These are phyloP conservation scores for Cheilosia urbana DNA, from an alignment of 2,888 invertebrate species.

Conservation along the genomic window DNA sequence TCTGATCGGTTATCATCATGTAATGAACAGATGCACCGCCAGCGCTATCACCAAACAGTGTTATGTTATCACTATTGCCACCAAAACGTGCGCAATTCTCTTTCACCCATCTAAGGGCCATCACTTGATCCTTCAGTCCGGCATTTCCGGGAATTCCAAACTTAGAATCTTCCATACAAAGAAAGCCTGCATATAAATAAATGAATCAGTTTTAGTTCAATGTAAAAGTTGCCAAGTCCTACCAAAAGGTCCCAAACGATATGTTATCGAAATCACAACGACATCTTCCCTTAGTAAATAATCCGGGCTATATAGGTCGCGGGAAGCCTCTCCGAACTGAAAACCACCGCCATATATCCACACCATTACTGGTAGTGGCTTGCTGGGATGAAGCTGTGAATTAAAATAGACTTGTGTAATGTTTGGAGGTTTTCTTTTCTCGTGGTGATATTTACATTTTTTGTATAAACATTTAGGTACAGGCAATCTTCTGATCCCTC, in stretches of 20 bases:
- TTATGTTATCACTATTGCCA: constrained; percentile 85
- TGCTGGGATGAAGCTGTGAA: constrained; percentile 80
- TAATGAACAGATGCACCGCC: constrained; percentile 84
- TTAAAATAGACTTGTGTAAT: constrained; percentile 5
- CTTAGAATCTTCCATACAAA: constrained; percentile 84
- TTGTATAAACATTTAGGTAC: constrained; percentile 84
- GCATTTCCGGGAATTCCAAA: constrained; percentile 85
- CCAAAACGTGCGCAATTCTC: constrained; percentile 85
- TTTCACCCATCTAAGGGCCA: constrained; percentile 85
- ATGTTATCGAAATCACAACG: constrained; percentile 84
- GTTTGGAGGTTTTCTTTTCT: neutral
- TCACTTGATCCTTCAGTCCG: constrained; percentile 85
- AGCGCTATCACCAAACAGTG: constrained; percentile 85
- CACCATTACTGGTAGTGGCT: constrained; percentile 84
- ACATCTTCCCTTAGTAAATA: constrained; percentile 84
- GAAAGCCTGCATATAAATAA: constrained; percentile 82
- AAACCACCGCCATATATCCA: constrained; percentile 86
- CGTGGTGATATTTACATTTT: constrained; percentile 79
- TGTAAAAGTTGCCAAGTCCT: constrained; percentile 20
- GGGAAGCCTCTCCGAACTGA: constrained; percentile 83
- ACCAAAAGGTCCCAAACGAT: constrained; percentile 84
- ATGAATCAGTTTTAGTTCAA: neutral
- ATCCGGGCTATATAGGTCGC: constrained; percentile 84
- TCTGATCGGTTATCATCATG: constrained; percentile 84
- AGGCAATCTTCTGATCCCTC: constrained; percentile 86